Base-by-base conservation (phyloP, 2,113 vertebrate genomes). In the Dicerorhinus sumatrensis region DNA sequence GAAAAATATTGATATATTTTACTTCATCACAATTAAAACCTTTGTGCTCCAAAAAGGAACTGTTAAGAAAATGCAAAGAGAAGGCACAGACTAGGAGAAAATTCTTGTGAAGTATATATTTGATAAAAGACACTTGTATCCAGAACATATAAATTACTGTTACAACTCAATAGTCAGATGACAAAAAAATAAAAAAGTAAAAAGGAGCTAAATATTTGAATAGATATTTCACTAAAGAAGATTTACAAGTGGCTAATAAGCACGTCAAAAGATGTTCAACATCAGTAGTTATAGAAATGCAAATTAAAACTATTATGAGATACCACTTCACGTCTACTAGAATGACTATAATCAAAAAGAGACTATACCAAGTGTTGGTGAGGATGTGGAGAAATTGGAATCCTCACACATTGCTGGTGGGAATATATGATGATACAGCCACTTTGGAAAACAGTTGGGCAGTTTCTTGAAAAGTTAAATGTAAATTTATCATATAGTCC, bases 321-420 rank as follows among this genome's bases (percentile, higher is more conserved):
- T 91, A 80, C 36, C 36, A 81, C 3, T 63, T 72, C 21, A 63
- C 14, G 48, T 54, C 29, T 60, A 80, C 7, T 65, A 65, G 29
- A 96, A 69, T 94, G 23, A n/a, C 14, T 58, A 10, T 46, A 58
- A 65, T 81, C 27, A 81, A 33, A 96, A 94, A 86, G 48, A 81
- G 65, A 36, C 2, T 36, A 62, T 89, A 85, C 6, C 58, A 89
- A 39, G 60, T 89, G 48, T 76, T 62, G 75, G 58, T 65, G 48
- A 91, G 29, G 69, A 70, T 48, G 21, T 42, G 13, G 60, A 82
- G 13, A 77, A 92, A 81, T 73, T 54, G 2, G 62, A 65, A 60
- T 51, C 4, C 39, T 91, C 56, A n/a, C n/a, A 86, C 42, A 91
- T 9, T 69, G 39, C 60, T 69, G n/a, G 39, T 62, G 23, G 29